Conservation (phyloP, 37 sponge, comb jelly and placozoan species). For the Aphrocallistes beatrix region DNA sequence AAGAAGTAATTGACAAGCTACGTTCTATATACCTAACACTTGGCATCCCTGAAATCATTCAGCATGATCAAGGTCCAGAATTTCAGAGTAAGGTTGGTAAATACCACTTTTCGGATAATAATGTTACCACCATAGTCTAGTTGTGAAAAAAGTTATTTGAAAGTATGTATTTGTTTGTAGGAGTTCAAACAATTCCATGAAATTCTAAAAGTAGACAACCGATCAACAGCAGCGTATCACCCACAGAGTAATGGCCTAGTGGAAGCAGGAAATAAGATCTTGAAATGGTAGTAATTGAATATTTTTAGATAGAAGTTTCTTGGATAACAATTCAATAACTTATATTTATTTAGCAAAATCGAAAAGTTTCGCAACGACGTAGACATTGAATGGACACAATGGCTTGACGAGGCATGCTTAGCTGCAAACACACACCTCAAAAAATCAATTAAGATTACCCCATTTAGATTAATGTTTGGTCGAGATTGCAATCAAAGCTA, state of each 20-base stretch:
- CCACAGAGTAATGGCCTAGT: background rate
- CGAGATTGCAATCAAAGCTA: background rate
- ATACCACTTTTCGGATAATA: no score
- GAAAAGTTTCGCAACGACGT: background rate
- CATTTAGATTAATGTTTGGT: slow-evolving; percentile 5
- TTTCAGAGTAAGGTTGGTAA: background rate
- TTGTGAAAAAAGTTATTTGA: background rate
- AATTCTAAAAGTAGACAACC: background rate
- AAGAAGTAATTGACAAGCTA: background rate
- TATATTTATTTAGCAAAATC: background rate
- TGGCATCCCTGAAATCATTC: background rate
- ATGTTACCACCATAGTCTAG: no score
- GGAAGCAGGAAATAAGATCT: background rate
- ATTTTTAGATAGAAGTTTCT: no score
- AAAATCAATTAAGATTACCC: background rate
- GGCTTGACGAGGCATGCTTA: background rate
- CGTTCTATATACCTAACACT: background rate
- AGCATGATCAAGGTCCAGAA: background rate
- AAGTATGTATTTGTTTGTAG: background rate
- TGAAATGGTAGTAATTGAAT: no score
- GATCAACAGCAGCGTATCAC: slow-evolving; percentile 7
- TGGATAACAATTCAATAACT: no score
- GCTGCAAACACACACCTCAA: background rate
- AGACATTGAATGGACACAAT: background rate
- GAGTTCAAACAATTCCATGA: slow-evolving; percentile 5